Conservation (phyloP, 2,888 invertebrate species). For the Lutraria lutraria region DNA sequence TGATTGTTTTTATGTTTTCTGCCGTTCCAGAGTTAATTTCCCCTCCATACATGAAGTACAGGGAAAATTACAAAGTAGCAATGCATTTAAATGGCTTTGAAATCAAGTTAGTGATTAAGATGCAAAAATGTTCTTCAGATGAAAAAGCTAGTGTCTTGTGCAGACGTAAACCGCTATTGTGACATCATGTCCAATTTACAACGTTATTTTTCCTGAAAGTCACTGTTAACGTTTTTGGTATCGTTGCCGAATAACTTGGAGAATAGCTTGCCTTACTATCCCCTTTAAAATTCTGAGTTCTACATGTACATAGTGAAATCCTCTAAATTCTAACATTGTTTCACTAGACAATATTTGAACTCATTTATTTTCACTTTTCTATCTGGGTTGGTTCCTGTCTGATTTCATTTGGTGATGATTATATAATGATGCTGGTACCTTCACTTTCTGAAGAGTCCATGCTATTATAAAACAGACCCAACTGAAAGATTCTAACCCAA, state of each 20-base stretch:
- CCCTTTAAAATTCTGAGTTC: neutral
- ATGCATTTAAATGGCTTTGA: constrained; percentile 38
- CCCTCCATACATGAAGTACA: constrained; percentile 24
- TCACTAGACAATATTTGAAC: neutral
- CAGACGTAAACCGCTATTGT: neutral
- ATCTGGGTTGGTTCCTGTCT: neutral
- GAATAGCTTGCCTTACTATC: too few species aligned
- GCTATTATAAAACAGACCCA: neutral
- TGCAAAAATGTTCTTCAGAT: neutral
- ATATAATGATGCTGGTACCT: neutral
- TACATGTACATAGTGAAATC: neutral
- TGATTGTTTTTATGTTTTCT: constrained; percentile 24
- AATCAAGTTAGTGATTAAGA: constrained; percentile 28
- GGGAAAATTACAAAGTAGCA: constrained; percentile 32
- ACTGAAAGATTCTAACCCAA: neutral
- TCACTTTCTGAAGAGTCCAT: neutral
- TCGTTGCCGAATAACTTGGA: neutral
- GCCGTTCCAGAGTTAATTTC: constrained; percentile 34
- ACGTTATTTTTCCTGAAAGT: neutral
- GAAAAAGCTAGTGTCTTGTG: neutral
- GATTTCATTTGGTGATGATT: neutral
- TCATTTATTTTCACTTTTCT: neutral
- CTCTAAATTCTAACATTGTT: neutral
- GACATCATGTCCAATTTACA: constrained; percentile 11
- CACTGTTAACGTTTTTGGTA: neutral